Evolutionary conservation across 2,113 vertebrate species (phyloP), one percentile per base, ranked within the genome.

Genomic region (Lepus americanus): DNA sequence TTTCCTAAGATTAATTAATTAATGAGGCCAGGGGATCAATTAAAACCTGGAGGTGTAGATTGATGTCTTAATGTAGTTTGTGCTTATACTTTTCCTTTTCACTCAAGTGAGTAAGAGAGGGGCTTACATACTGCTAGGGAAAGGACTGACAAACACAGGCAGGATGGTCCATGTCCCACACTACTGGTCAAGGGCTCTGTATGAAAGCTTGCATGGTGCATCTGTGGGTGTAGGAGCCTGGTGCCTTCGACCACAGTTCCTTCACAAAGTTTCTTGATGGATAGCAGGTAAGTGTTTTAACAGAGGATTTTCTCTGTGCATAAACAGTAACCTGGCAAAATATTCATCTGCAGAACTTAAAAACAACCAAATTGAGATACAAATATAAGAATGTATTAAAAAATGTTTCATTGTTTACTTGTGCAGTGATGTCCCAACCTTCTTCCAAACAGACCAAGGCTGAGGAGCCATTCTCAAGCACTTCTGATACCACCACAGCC

Each of bases 341-440:
- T n/a, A 83, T 70, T 82, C 19, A 87, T 69, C 44, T 82, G 33
- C 23, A 95, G 70, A 94, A 92, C 51, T 94, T 92, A 67, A 77
- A 64, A 87, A 55, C 69, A 84, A 85, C 33, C 27, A 63, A 86
- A 93, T 2, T 91, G 22, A 90, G 93, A 96, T 70, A 70, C 9
- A 95, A 96, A 87, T 61, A 73, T 69, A 96, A 81, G 96, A 92
- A 64, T 55, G 90, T 70, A 14, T 49, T 9, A 96, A 88, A 95
- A 91, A 49, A 85, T 13, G 17, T 90, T 82, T 93, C 97, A 92
- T 3, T 95, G 20, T 98, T 99, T 98, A 99, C 99, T 98, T 99
- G 99, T 61, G 99, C 98, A 59, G 99, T 99, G 96, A 99, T 99
- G 97, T 99, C 99, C 99, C 99, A 99, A 97, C 99, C 99, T 92